Evolutionary conservation across 2,888 invertebrate species (phyloP).

Genomic region (Globia sparganii): DNA sequence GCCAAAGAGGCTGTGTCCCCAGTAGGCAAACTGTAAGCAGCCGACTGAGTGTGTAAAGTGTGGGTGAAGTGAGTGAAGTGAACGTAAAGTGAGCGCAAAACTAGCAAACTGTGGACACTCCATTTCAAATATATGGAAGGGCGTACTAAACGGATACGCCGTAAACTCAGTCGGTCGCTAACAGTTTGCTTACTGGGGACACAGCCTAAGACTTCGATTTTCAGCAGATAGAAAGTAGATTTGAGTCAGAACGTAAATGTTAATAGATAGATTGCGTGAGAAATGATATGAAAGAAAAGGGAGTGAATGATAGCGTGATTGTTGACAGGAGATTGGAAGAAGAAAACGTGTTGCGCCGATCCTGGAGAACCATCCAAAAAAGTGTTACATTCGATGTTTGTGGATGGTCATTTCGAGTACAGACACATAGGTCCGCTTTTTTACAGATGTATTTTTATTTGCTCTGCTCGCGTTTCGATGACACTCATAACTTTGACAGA

Average conservation of each 20-base stretch:
- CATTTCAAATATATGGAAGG: too few species aligned
- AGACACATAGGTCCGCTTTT: not conserved
- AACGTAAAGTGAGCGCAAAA: too few species aligned
- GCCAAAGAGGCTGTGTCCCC: too few species aligned
- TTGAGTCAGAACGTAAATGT: not conserved
- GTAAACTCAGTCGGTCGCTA: too few species aligned
- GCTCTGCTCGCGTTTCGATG: not conserved
- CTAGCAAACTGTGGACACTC: too few species aligned
- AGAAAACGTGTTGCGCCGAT: not conserved
- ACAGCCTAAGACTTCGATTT: not conserved
- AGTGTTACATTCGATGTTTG: not conserved
- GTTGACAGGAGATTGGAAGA: not conserved
- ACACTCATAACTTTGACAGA: constrained; percentile 21
- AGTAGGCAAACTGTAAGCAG: too few species aligned
- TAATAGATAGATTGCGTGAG: not conserved
- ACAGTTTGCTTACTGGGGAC: too few species aligned
- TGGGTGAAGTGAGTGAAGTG: too few species aligned
- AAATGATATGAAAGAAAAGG: not conserved
- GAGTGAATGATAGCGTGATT: not conserved
- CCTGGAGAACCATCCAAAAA: not conserved
- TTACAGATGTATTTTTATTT: constrained; percentile 21
- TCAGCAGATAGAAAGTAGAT: not conserved
- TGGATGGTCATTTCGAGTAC: not conserved
- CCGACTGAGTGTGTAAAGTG: too few species aligned
- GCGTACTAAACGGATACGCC: too few species aligned